Evolutionary conservation across 2,113 vertebrate species (phyloP), one percentile per base, ranked within the genome.

Genomic region (Anhinga anhinga): DNA sequence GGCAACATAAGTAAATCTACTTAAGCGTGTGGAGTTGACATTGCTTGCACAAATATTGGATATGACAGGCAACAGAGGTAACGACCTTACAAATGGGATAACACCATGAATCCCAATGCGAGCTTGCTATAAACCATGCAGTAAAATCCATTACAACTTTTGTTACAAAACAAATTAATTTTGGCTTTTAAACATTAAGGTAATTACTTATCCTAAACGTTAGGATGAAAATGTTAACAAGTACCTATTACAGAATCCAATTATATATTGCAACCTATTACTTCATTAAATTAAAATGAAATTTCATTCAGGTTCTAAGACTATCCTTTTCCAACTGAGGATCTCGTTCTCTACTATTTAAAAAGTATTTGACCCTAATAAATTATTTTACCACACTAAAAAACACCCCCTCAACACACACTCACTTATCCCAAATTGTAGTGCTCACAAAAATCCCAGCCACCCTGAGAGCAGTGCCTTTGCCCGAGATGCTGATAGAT

Each of bases 361-460:
- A 56, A 27, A 74, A 58, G 13, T 14, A n/a, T 53, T 79, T 92
- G 5, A 63, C 9, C 13, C 38, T 55, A 66, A 29, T 62, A 42
- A 45, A 61, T 61, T n/a, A 42, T 85, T 84, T 85, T 53, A 61
- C 20, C 44, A 38, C 22, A 11, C 7, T 8, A 50, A 88, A 58
- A 49, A 53, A 2, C 2, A 11, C 17, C 36, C 49, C 70, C n/a
- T 40, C 18, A 82, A 36, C 20, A 47, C 10, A 40, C 5, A 5
- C 18, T 36, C 12, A 85, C 90, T 97, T 95, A 93, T 97, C 89
- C 97, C 93, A 89, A 96, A 91, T 61, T 90, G 82, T 67, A 95
- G 87, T 73, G 77, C 93, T 86, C 53, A 88, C 67, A 94, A 79
- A 94, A 94, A 87, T 7, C 2, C 9, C 32, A 49, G 38, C 67